phyloP scores from a whole-genome alignment of 2,113 vertebrate genomes.

The Cephalophus harveyi region DNA sequence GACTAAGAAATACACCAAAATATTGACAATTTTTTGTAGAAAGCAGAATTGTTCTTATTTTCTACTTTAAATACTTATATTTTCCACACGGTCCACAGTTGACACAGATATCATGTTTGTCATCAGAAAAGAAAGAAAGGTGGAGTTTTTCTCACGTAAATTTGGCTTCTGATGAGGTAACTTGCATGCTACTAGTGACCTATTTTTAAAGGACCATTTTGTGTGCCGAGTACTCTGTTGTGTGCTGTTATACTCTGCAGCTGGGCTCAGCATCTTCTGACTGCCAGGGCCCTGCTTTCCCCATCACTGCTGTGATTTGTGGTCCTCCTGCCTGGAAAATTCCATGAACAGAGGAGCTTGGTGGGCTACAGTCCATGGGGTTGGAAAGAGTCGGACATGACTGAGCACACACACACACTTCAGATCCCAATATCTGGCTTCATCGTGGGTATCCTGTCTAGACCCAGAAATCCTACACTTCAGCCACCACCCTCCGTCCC shows the following conservation, averaged over 20 bases:
- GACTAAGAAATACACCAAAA: neutral
- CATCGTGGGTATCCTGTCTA: neutral
- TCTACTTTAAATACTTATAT: neutral
- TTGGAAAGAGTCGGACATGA: neutral
- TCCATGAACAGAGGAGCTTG: neutral
- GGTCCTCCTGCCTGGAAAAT: neutral
- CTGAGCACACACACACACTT: neutral
- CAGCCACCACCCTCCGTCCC: neutral
- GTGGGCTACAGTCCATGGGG: neutral
- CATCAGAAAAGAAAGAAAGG: neutral
- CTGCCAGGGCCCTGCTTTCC: neutral
- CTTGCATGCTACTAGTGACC: neutral
- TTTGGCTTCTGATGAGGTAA: neutral
- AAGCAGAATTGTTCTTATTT: neutral
- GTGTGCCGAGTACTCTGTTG: neutral
- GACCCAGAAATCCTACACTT: neutral
- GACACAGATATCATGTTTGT: neutral
- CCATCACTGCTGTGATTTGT: neutral
- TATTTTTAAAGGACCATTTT: neutral
- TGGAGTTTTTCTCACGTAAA: neutral
- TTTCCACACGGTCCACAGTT: neutral
- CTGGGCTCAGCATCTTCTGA: neutral
- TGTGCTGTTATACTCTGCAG: neutral
- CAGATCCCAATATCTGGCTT: neutral
- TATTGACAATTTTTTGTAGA: neutral